Evolutionary conservation across 2,113 vertebrate genomes (phyloP), one percentile per base, ranked within the genome.

Genomic region (Dendrocopos noguchii): DNA sequence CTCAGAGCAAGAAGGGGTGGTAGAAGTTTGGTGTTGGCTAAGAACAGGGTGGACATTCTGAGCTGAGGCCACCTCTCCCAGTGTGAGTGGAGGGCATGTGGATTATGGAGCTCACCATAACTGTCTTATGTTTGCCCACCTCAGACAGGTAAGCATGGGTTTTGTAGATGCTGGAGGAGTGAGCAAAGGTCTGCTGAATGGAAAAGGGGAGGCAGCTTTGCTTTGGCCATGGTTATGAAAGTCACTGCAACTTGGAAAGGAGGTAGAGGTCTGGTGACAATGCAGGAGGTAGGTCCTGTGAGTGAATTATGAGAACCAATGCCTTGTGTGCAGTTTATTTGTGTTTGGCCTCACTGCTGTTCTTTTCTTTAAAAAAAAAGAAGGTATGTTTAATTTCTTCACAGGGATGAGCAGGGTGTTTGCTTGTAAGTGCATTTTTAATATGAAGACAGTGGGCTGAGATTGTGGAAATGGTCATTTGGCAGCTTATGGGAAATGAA

Each of bases 141-240:
- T 85, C 7, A 4, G 3, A 1, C 12, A 20, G 3, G 2, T 22
- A 47, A 81, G 25, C 33, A 13, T 12, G 31, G 67, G 25, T 29
- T 86, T 68, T 83, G 50, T 70, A 53, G 55, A 33, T 19, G n/a
- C 12, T 36, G 33, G 12, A 84, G 29, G 31, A 10, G 10, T 50
- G 31, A 80, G 8, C 10, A 9, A 4, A 57, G 27, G 17, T 76
- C 50, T 63, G 16, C 17, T 83, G 53, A 75, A 53, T 33, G 31
- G 31, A 36, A 81, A 78, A 2, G 4, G 3, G 15, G 34, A 83
- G 22, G 6, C 55, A 88, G 5, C 6, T 74, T 59, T 50, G 2
- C 65, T 78, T 74, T 47, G 27, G 20, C 24, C 0, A 0, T 59
- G 24, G 50, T 0, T 0, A 5, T 57, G 22, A 33, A 68, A 75